These are phyloP conservation scores for Hiodon alosoides DNA, from an alignment of 2,113 vertebrate genomes.

Conservation along the genomic window DNA sequence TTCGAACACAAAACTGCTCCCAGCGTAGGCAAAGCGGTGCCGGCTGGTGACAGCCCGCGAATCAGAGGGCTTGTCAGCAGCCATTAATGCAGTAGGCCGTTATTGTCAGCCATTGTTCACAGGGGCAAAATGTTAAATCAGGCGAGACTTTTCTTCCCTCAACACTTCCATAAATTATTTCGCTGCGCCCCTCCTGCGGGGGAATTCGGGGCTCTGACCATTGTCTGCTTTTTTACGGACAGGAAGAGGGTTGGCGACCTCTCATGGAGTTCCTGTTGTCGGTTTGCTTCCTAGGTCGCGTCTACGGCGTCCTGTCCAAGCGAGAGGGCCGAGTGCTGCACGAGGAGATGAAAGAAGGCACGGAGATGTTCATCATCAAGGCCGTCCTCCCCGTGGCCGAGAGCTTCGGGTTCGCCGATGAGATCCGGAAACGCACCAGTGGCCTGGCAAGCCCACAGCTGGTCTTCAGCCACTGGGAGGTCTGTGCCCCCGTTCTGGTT, in stretches of 20 bases:
- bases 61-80: slow-evolving; percentile 29
- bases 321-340: slow-evolving; percentile 87
- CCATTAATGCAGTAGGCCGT: slow-evolving; percentile 12
- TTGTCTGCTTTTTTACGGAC: slow-evolving; percentile 10
- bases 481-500: slow-evolving; percentile 39
- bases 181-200: not conserved
- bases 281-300: slow-evolving; percentile 65
- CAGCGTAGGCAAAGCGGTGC: not conserved
- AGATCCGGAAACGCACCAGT: slow-evolving; percentile 92
- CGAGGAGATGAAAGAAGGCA: slow-evolving; percentile 97
- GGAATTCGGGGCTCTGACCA: not conserved
- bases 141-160: slow-evolving; percentile 17
- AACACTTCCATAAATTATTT: slow-evolving; percentile 36
- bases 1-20: not conserved
- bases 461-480: slow-evolving; percentile 99
- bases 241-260: not conserved
- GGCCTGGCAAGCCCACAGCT: slow-evolving; percentile 94
- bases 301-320: slow-evolving; percentile 87
- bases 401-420: slow-evolving; percentile 95
- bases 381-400: slow-evolving; percentile 91
- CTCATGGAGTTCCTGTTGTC: not conserved
- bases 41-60: not conserved
- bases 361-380: slow-evolving; percentile 89
- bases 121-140: slow-evolving; percentile 16
- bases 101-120: slow-evolving; percentile 18